Evolutionary conservation across 1,140 invertebrate genomes (phyloP).

Genomic region (Venturia canescens): DNA sequence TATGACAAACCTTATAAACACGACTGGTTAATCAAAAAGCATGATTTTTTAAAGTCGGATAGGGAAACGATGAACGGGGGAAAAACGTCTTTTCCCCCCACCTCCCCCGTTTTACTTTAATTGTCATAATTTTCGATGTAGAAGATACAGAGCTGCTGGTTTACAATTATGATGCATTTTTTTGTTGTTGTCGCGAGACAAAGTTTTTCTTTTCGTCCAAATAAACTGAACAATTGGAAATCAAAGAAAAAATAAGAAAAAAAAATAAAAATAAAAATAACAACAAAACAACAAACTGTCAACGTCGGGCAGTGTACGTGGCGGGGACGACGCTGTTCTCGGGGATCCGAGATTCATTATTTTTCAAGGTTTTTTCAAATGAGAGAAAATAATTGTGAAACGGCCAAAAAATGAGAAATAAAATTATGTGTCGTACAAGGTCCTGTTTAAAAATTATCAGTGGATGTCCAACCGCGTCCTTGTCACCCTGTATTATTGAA

Average conservation of each 20-base stretch:
- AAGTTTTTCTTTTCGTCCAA: not conserved
- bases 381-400: conserved; percentile 13
- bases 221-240: conserved; percentile 22
- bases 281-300: not conserved
- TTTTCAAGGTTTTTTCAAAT: not conserved
- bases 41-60: conserved; percentile 15
- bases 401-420: not conserved
- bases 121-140: conserved; percentile 28
- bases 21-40: conserved; percentile 13
- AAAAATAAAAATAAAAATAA: conserved; percentile 22
- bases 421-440: conserved; percentile 15
- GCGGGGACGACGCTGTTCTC: conserved; percentile 5
- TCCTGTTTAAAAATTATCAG: conserved; percentile 30
- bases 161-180: conserved; percentile 27
- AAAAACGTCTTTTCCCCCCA: conserved; percentile 1
- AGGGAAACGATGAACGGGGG: conserved; percentile 13
- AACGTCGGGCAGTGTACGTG: conserved; percentile 17
- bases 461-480: conserved; percentile 27
- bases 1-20: conserved; percentile 4
- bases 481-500: conserved; percentile 31
- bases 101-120: conserved; percentile 12
- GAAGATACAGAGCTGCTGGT: conserved; percentile 28
- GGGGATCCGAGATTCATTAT: not conserved
- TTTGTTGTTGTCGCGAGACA: conserved; percentile 21
- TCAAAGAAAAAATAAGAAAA: conserved; percentile 1